Conservation (phyloP, 1,140 invertebrate genomes). For the Chrysomallon squamiferum region DNA sequence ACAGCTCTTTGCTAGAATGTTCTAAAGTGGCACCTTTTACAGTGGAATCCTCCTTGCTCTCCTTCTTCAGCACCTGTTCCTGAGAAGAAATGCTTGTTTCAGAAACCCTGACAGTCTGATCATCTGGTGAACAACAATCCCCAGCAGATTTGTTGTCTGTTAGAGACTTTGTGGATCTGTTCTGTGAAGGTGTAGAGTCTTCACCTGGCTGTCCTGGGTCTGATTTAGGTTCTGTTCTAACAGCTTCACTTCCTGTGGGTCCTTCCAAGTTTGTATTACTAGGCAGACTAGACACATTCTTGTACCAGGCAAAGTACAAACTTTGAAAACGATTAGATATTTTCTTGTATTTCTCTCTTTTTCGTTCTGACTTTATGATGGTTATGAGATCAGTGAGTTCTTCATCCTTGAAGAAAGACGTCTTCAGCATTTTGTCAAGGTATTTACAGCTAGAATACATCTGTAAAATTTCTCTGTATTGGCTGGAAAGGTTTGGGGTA, state of each 20-base stretch:
- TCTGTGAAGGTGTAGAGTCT: too few species aligned
- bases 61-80: too few species aligned
- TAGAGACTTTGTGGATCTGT: too few species aligned
- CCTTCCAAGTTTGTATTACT: neutral
- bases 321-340: conserved; percentile 38
- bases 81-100: too few species aligned
- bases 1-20: conserved; percentile 65
- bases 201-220: neutral
- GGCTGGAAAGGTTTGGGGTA: conserved; percentile 4
- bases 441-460: conserved; percentile 52
- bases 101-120: too few species aligned
- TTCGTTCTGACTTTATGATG: conserved; percentile 32
- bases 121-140: too few species aligned
- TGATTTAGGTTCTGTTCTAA: neutral
- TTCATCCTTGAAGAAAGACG: conserved; percentile 42
- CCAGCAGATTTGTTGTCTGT: too few species aligned
- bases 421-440: conserved; percentile 66
- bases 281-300: conserved; percentile 4
- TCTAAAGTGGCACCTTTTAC: neutral
- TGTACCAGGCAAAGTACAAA: conserved; percentile 46
- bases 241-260: neutral
- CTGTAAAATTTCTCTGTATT: conserved; percentile 41
- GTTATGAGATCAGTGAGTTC: conserved; percentile 37
- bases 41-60: too few species aligned
- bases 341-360: conserved; percentile 41